Percentiles rank a stretch among this genome's conserved stretches.
Evolutionary conservation across 2,888 invertebrate species (phyloP).

Genomic region (Rhodophaea formosa): DNA sequence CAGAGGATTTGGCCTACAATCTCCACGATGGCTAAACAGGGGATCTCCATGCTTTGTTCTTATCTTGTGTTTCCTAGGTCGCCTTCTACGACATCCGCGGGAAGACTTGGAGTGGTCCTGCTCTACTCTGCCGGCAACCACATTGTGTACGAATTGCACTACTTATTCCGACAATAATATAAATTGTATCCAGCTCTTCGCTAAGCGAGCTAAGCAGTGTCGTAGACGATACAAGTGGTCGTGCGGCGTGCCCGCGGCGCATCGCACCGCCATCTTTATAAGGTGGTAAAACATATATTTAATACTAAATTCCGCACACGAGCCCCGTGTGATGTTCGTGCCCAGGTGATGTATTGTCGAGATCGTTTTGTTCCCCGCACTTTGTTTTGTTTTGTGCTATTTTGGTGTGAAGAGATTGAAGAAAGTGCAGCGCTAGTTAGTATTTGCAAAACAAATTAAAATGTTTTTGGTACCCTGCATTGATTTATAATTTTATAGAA

Average conservation of each 20-base stretch:
- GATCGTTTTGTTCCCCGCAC: neutral
- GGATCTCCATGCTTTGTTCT: too few relatives aligned
- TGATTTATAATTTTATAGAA: too few relatives aligned
- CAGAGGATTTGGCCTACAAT: too few relatives aligned
- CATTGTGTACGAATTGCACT: too few relatives aligned
- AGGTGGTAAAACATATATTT: constrained; percentile 81
- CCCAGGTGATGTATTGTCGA: constrained; percentile 1
- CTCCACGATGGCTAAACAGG: too few relatives aligned
- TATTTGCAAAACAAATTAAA: too few relatives aligned
- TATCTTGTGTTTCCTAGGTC: too few relatives aligned
- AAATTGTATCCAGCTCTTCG: constrained; percentile 31
- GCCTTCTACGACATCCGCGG: too few relatives aligned
- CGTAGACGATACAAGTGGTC: constrained; percentile 50
- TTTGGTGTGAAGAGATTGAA: constrained; percentile 2
- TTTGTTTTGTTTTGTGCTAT: neutral
- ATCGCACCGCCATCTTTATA: constrained; percentile 77
- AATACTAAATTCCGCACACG: constrained; percentile 73
- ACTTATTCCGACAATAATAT: neutral
- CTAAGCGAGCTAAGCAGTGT: constrained; percentile 28
- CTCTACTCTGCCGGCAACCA: too few relatives aligned
- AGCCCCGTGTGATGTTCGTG: constrained; percentile 43
- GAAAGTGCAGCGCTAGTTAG: neutral
- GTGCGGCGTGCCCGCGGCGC: constrained; percentile 68
- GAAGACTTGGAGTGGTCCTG: too few relatives aligned
- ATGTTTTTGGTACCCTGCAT: too few relatives aligned